Evolutionary conservation across 2,113 vertebrate species (phyloP).

Genomic region (Hyla sarda): DNA sequence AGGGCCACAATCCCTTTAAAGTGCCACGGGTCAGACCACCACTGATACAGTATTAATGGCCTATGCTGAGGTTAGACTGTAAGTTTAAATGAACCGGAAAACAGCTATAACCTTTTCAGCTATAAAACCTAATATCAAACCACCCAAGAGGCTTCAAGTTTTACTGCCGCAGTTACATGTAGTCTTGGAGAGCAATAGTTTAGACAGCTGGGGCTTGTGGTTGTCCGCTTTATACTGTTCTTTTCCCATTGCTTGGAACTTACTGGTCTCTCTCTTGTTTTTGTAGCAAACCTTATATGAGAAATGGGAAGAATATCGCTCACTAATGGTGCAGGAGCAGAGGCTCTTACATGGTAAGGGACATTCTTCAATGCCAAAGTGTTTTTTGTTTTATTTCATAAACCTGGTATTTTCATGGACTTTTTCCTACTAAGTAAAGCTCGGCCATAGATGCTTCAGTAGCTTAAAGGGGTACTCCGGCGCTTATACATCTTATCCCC

Average conservation of each 20-base stretch:
- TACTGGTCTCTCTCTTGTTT: constrained; percentile 7
- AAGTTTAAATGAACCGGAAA: no score
- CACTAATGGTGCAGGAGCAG: constrained; percentile 93
- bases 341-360: constrained; percentile 88
- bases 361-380: no score
- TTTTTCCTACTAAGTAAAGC: no score
- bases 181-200: background rate
- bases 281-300: constrained; percentile 92
- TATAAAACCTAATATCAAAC: background rate
- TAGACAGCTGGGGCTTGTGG: background rate
- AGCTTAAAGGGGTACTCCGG: no score
- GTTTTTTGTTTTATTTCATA: no score
- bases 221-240: background rate
- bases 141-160: background rate
- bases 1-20: no score
- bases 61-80: no score
- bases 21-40: no score
- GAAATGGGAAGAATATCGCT: constrained; percentile 95
- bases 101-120: background rate
- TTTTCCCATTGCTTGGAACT: background rate
- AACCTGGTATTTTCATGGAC: no score
- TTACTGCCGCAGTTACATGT: background rate
- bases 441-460: no score
- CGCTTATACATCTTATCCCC: no score
- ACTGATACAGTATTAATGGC: no score